Conservation (phyloP, 2,797 vertebrate genomes). For the Lemur catta region DNA sequence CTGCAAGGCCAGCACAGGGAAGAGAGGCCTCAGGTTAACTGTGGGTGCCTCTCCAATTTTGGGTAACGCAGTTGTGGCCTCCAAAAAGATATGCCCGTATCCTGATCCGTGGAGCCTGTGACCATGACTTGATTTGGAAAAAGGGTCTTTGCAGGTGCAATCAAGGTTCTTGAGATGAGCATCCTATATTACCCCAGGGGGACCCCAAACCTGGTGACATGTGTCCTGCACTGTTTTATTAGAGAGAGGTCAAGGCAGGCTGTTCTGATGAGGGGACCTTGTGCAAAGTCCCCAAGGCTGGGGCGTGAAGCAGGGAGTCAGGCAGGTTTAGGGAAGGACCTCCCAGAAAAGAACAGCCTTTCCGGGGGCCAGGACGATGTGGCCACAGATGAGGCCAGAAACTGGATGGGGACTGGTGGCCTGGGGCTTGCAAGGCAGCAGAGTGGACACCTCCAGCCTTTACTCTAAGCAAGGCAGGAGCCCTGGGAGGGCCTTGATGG, state of each 20-base stretch:
- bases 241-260: background rate
- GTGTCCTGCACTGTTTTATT: background rate
- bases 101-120: background rate
- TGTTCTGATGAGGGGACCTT: background rate
- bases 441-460: background rate
- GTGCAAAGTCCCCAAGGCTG: background rate
- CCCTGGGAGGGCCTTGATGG: fast-evolving
- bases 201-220: background rate
- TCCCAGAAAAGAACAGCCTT: background rate
- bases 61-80: background rate
- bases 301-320: too few species aligned
- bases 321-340: background rate
- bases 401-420: background rate
- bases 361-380: background rate
- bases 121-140: too few species aligned
- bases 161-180: background rate
- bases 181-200: too few species aligned
- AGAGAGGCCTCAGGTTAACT: background rate
- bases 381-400: background rate
- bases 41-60: background rate
- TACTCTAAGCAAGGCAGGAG: too few species aligned
- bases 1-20: background rate
- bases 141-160: background rate
- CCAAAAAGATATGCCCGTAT: background rate
- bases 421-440: background rate